Evolutionary conservation across 2,888 invertebrate species (phyloP), one percentile per base, ranked within the genome.

Genomic region (Phortica okadai): DNA sequence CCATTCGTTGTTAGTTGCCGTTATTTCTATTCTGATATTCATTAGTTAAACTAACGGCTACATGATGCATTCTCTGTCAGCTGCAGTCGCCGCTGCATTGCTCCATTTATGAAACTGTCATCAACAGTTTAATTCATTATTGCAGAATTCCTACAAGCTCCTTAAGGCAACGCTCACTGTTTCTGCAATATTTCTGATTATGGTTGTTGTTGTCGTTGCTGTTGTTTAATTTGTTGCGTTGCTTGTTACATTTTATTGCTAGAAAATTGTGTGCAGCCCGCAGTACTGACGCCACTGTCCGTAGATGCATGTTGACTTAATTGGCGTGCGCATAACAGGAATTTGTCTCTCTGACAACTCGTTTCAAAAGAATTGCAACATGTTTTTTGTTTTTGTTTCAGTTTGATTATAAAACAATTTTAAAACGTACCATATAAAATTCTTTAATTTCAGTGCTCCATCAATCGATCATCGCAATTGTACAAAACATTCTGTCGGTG

Each of bases 91-190:
- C 11, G 33, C 73, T 54, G 62, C 50, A 11, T 33, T 72, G 70
- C 56, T 72, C 70, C 70, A 59, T 73, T 73, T 73, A 44, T 62
- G 59, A 59, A 59, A 59, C 44, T 73, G 73, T 62, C 73, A 73
- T 59, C 59, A 45, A 62, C 73, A 73, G 45, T 59, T 73, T 54
- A 72, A 72, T 72, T 25, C 72, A 72, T 45, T 45, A 69, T 69
- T 69, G 50, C 21, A 69, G 69, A 69, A 69, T 69, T 69, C 45
- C 45, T 3, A 45, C 25, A 16, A 62, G 21, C 50, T 50, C 69
- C 69, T 69, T 69, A 69, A 69, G 69, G 69, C 69, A 69, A 72
- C 25, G 54, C 14, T 70, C 11, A 42, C n/a, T 16, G 21, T 69
- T 8, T 11, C 42, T n/a, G 16, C 33, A 33, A 16, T 56, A 16